phyloP scores from a whole-genome alignment of 2,113 vertebrate species.

The Poicephalus meyeri region DNA sequence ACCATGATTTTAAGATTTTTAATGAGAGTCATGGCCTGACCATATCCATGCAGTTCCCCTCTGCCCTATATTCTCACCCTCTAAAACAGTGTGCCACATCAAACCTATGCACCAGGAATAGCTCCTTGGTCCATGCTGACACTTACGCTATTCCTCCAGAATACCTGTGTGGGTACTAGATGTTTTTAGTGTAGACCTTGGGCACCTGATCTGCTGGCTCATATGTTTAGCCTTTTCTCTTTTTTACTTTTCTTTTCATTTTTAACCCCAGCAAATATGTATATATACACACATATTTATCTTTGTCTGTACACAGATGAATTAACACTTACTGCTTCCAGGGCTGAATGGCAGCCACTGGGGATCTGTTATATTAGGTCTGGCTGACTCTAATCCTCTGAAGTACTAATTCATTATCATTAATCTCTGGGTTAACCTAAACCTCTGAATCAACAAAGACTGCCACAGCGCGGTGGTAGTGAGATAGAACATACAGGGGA shows the following conservation, averaged over 20 bases:
- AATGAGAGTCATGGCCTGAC: not conserved
- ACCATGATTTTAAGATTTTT: not conserved
- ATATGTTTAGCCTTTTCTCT: not conserved
- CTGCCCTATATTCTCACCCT: not conserved
- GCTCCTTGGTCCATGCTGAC: not conserved
- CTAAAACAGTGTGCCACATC: not conserved
- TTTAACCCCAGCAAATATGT: not conserved
- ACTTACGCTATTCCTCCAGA: not conserved
- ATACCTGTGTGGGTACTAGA: not conserved
- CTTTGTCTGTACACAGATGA: not conserved
- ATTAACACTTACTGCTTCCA: not conserved
- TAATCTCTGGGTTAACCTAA: not conserved
- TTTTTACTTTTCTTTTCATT: not conserved
- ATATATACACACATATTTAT: not conserved
- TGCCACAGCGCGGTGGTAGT: not conserved
- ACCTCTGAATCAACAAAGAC: not conserved
- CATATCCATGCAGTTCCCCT: accelerated
- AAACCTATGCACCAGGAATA: not conserved
- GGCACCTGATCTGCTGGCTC: not conserved
- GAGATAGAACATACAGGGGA: not conserved
- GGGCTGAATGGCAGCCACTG: not conserved
- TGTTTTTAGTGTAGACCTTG: not conserved
- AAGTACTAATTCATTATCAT: not conserved
- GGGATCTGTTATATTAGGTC: not conserved
- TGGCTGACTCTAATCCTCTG: not conserved